Conservation (phyloP, 2,888 invertebrate genomes). For the Plebejus anna region DNA sequence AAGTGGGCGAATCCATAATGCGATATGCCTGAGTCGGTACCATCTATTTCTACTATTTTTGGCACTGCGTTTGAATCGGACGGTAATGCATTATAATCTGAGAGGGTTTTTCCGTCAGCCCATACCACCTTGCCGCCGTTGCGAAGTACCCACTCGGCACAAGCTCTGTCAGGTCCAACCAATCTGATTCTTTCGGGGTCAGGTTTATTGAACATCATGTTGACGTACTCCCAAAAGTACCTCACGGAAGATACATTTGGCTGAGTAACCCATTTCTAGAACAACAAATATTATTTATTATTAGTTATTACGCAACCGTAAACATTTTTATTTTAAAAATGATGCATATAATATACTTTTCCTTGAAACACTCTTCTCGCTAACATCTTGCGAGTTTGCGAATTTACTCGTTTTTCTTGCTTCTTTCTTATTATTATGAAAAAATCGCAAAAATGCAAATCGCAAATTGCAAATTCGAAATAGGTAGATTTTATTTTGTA, state of each 20-base stretch:
- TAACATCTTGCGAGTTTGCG: conserved; percentile 8
- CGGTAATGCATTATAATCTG: conserved; percentile 89
- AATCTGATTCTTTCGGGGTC: conserved; percentile 83
- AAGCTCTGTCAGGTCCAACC: conserved; percentile 93
- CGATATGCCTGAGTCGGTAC: conserved; percentile 88
- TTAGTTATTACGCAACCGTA: background rate
- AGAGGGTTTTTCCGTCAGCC: conserved; percentile 75
- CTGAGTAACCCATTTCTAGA: conserved; percentile 33
- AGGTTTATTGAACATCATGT: conserved; percentile 84
- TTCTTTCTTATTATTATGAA: too few species aligned
- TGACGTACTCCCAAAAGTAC: conserved; percentile 76
- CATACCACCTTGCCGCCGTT: conserved; percentile 93
- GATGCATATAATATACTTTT: background rate
- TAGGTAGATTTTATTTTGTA: too few species aligned
- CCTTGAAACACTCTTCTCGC: conserved; percentile 5
- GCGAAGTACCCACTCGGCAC: conserved; percentile 96
- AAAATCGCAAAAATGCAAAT: too few species aligned
- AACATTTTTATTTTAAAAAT: background rate
- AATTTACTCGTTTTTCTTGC: too few species aligned
- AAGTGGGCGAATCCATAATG: conserved; percentile 92
- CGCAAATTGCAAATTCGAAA: too few species aligned
- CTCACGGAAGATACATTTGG: conserved; percentile 42
- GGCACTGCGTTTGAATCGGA: conserved; percentile 70
- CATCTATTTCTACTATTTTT: conserved; percentile 85
- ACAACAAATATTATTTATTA: background rate